Conservation (phyloP, 2,888 invertebrate genomes). For the Leucozona laternaria region DNA sequence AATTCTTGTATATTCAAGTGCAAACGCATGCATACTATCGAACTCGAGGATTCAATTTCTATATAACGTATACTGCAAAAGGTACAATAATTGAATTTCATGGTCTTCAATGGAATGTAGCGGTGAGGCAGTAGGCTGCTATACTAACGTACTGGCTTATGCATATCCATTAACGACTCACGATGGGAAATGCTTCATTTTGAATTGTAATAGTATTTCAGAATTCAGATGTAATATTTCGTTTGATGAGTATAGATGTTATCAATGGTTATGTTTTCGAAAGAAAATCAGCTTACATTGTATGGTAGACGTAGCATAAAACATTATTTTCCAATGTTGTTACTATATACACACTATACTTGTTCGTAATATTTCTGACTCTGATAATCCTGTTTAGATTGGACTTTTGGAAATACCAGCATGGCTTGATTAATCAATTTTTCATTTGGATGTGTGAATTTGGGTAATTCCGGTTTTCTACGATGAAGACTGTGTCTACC, state of each 20-base stretch:
- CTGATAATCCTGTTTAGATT: neutral
- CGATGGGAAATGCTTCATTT: neutral
- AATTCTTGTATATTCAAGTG: slow-evolving; percentile 37
- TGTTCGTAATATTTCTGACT: neutral
- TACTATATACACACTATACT: too few species aligned
- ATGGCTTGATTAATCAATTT: neutral
- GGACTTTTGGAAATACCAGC: neutral
- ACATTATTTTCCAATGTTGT: neutral
- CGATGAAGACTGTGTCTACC: too few species aligned
- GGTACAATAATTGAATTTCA: slow-evolving; percentile 1
- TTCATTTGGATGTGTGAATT: neutral
- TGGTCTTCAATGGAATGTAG: neutral
- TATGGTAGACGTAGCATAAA: neutral
- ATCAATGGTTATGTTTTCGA: neutral
- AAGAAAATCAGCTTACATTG: neutral
- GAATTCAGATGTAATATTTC: neutral
- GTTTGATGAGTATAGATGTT: neutral
- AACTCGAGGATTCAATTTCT: slow-evolving; percentile 1
- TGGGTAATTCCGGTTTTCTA: too few species aligned
- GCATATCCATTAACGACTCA: neutral
- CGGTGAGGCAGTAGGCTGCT: neutral
- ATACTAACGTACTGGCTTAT: neutral
- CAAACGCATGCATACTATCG: neutral
- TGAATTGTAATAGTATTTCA: neutral
- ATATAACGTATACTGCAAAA: neutral